Conservation (phyloP, 92 coral and sea anemone species). For the Epizoanthus stellaris region DNA sequence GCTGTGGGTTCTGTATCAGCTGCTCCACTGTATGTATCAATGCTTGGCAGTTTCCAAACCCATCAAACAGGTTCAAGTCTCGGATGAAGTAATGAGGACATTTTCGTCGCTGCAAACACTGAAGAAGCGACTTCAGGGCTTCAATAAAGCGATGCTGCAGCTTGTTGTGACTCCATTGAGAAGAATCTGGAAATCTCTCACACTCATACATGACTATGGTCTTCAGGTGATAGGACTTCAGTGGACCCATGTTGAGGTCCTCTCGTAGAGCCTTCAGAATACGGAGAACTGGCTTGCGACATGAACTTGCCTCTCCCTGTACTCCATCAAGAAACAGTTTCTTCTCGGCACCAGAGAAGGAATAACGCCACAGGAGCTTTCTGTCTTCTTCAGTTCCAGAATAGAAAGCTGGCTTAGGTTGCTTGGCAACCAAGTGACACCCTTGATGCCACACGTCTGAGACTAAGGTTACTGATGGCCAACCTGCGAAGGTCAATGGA, state of each 20-base stretch:
- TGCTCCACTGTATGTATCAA: constrained; percentile 13
- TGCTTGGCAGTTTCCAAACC: constrained; percentile 12
- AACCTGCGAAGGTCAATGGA: constrained; percentile 35
- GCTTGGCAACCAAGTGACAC: constrained; percentile 83
- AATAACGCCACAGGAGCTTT: constrained; percentile 65
- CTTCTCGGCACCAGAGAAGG: constrained; percentile 80
- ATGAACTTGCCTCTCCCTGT: constrained; percentile 59
- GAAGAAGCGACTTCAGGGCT: constrained; percentile 56
- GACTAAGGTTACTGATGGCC: constrained; percentile 68
- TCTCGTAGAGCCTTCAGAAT: constrained; percentile 73
- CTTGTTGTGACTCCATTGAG: constrained; percentile 50
- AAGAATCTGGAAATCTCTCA: constrained; percentile 55
- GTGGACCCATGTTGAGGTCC: constrained; percentile 51
- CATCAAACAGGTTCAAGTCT: constrained; percentile 65
- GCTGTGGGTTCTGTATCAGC: constrained; percentile 25
- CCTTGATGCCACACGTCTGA: constrained; percentile 49
- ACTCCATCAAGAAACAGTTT: constrained; percentile 54
- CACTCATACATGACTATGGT: constrained; percentile 81
- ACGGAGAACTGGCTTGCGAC: constrained; percentile 72
- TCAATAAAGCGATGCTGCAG: constrained; percentile 57
- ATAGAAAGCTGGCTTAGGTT: constrained; percentile 46
- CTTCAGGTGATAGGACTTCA: constrained; percentile 84
- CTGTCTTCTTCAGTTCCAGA: constrained; percentile 38
- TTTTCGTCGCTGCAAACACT: constrained; percentile 27
- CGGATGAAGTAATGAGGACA: constrained; percentile 85